These are phyloP conservation scores for Drosophila leontia DNA, from an alignment of 1,140 invertebrate genomes.

Conservation along the genomic window DNA sequence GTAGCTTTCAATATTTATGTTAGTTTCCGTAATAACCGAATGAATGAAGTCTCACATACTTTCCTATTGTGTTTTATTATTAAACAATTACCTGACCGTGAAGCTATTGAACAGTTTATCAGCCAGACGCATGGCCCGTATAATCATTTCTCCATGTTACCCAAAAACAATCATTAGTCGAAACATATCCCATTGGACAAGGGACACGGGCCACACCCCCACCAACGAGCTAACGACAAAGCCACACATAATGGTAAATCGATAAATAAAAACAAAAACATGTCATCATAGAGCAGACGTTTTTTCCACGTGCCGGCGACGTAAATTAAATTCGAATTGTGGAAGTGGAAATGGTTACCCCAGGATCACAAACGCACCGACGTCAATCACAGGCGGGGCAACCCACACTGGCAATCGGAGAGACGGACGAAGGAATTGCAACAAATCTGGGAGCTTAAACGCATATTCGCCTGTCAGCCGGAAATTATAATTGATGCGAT, in stretches of 20 bases:
- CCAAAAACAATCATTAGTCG: constrained; percentile 62
- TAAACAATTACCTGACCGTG: background rate
- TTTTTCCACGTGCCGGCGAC: constrained; percentile 24
- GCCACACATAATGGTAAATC: constrained; percentile 68
- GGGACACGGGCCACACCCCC: constrained; percentile 30
- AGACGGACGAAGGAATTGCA: constrained; percentile 48
- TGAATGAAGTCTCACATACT: background rate
- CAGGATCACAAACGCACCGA: constrained; percentile 16
- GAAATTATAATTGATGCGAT: constrained; percentile 82
- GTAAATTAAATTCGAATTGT: constrained; percentile 61
- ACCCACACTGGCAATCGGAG: constrained; percentile 13
- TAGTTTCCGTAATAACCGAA: background rate
- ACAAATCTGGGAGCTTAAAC: constrained; percentile 62
- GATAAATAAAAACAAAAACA: constrained; percentile 54
- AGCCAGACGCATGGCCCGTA: background rate
- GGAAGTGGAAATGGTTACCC: constrained; percentile 35
- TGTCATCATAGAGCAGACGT: constrained; percentile 8
- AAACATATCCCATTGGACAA: constrained; percentile 40
- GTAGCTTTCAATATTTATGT: background rate
- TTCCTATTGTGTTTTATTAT: background rate
- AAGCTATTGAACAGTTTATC: constrained; percentile 8
- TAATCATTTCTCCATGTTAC: constrained; percentile 24
- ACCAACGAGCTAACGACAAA: constrained; percentile 34
- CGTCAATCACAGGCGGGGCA: constrained; percentile 22
- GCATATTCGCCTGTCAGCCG: constrained; percentile 67